Percentiles rank a stretch among this genome's conserved stretches.
Evolutionary conservation across 2,888 invertebrate species (phyloP).

Genomic region (Venusia cambrica): DNA sequence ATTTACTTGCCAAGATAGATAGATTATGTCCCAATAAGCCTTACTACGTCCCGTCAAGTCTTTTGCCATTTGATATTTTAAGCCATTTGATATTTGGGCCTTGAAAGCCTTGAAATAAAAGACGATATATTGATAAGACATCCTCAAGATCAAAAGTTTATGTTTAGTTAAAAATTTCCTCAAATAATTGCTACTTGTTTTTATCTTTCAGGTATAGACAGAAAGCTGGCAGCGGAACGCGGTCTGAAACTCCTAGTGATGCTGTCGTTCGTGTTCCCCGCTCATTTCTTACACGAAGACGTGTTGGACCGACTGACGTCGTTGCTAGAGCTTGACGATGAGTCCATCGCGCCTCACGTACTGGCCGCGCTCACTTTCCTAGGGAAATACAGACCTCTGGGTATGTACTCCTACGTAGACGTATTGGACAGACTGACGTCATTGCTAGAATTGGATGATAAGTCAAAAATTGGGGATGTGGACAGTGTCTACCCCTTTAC

Average conservation of each 20-base stretch:
- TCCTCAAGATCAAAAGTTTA: too few species aligned
- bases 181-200: too few species aligned
- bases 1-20: too few species aligned
- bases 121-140: too few species aligned
- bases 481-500: too few species aligned
- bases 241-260: constrained; percentile 94
- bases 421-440: constrained; percentile 88
- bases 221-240: constrained; percentile 91
- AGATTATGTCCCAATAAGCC: too few species aligned
- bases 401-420: constrained; percentile 89
- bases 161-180: too few species aligned
- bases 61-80: too few species aligned
- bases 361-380: constrained; percentile 92
- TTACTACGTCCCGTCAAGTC: too few species aligned
- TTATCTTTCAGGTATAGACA: constrained; percentile 92
- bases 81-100: too few species aligned
- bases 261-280: constrained; percentile 95
- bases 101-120: too few species aligned
- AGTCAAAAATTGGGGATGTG: too few species aligned
- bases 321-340: constrained; percentile 90
- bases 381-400: constrained; percentile 91
- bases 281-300: constrained; percentile 93
- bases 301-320: constrained; percentile 88
- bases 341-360: constrained; percentile 89
- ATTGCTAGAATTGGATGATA: constrained; percentile 90